These are phyloP conservation scores for Eupithecia abbreviata DNA, from an alignment of 2,888 invertebrate species.

Conservation along the genomic window DNA sequence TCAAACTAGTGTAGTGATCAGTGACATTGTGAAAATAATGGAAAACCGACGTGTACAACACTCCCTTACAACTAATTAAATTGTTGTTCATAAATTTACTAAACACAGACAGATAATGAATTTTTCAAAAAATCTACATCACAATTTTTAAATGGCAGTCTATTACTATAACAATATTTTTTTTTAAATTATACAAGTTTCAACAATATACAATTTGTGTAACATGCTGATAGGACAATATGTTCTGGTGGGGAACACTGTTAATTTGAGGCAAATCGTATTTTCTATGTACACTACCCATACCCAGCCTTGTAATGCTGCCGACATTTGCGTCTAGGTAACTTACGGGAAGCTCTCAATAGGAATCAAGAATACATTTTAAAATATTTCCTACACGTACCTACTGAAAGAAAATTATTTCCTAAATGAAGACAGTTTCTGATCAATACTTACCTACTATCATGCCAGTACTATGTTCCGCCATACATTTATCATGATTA, in stretches of 20 bases:
- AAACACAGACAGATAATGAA: slow-evolving; percentile 28
- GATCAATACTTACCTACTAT: neutral
- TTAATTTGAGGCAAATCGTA: neutral
- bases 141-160: slow-evolving; percentile 9
- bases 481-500: too few relatives aligned
- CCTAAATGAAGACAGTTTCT: neutral
- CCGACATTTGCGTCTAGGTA: too few relatives aligned
- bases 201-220: neutral
- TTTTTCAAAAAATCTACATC: slow-evolving; percentile 11
- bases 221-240: neutral
- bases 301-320: too few relatives aligned
- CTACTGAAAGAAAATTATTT: neutral
- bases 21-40: slow-evolving; percentile 40
- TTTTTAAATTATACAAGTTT: neutral
- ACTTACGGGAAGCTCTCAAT: neutral
- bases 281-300: neutral
- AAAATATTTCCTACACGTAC: neutral
- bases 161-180: neutral
- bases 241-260: neutral
- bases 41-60: slow-evolving; percentile 30
- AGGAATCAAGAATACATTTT: neutral
- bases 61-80: slow-evolving; percentile 16
- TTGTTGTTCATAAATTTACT: slow-evolving; percentile 18
- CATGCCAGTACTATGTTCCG: too few relatives aligned
- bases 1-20: slow-evolving; percentile 46